Conservation (phyloP, 1,140 invertebrate species). For the Sinella curviseta region DNA sequence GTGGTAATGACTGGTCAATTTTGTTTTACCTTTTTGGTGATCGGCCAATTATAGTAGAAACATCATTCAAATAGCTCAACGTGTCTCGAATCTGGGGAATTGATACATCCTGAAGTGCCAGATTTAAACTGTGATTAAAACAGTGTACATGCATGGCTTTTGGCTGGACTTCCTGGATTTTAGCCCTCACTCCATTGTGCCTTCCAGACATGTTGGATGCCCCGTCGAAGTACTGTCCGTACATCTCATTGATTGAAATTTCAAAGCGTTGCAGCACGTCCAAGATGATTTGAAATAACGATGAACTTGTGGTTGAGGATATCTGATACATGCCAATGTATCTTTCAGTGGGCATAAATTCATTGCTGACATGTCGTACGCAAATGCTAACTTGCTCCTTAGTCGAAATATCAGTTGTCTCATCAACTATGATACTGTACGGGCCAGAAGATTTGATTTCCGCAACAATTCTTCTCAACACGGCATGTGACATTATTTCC, state of each 20-base stretch:
- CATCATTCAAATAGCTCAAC: conserved; percentile 12
- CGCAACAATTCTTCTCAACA: background rate
- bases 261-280: background rate
- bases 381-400: conserved; percentile 23
- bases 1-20: background rate
- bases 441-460: background rate
- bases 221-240: conserved; percentile 13
- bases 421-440: conserved; percentile 17
- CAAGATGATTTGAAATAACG: background rate
- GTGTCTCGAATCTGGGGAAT: conserved; percentile 3
- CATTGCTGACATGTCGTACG: background rate
- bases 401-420: conserved; percentile 13
- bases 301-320: background rate
- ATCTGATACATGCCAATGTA: conserved; percentile 15
- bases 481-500: background rate
- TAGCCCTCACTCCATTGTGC: background rate
- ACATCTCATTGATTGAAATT: background rate
- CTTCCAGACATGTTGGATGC: conserved; percentile 1
- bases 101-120: conserved; percentile 23
- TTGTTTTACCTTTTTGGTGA: background rate
- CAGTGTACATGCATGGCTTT: conserved; percentile 29
- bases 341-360: background rate
- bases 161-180: background rate
- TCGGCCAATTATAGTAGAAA: background rate
- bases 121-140: conserved; percentile 24